Evolutionary conservation across 2,888 invertebrate species (phyloP), one percentile per base, ranked within the genome.

Genomic region (Conistra vaccinii): DNA sequence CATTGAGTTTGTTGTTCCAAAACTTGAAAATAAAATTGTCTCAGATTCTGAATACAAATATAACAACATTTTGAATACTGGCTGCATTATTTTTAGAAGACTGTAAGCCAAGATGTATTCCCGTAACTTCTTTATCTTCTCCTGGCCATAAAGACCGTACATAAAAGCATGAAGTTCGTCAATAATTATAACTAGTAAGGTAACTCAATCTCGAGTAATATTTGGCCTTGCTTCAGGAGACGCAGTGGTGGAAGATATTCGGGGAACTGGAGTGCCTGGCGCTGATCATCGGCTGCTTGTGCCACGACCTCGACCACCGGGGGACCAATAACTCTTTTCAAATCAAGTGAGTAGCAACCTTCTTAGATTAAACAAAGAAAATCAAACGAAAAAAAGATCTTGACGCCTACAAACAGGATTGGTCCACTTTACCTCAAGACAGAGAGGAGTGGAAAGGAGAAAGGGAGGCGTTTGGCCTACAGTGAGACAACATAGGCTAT

Each of bases 301-400:
- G 99, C 92, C 99, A 99, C 94, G 99, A 99, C 95, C 97, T 99
- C 89, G 99, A 99, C 94, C 99, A 99, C 92, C 97, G 99, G 91
- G 99, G 99, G 93, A 99, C 99, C 88, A 99, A 99, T 95, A 99
- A 99, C 97, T 99, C 99, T 83, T 99, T 99, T 96, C 99, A 99
- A 97, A 99, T 99, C 89, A 99, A 99, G 99, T 99, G 94, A 97
- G 98, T 96, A 14, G 14, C 3, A n/a, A 53, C 5, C 14, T n/a
- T n/a, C 4, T 55, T 53, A 53, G n/a, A 23, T n/a, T n/a, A 51
- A 9, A 51, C 23, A 23, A 23, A 51, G 51, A 51, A 9, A 23
- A 23, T 23, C 23, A 23, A 51, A 48, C 2, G 20, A 14, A 7
- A 23, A 23, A 23, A 51, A 51, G n/a, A n/a, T n/a, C n/a, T 23